Evolutionary conservation across 2,888 invertebrate genomes (phyloP).

Genomic region (Stenoptilia bipunctidactyla): DNA sequence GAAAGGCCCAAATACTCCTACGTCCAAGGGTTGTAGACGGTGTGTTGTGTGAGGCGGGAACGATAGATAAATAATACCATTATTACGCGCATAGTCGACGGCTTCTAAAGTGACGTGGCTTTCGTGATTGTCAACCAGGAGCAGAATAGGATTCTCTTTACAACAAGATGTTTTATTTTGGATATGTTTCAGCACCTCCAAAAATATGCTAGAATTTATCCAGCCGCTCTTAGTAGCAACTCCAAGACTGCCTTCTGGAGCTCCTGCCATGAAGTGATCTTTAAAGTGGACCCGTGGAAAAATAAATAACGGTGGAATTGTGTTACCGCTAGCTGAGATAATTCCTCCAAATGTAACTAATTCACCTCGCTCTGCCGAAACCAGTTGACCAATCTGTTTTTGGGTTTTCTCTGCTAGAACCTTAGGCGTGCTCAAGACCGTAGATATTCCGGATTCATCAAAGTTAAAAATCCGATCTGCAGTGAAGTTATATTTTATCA

Average conservation of each 20-base stretch:
- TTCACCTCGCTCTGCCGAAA: slow-evolving; percentile 29
- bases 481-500: slow-evolving; percentile 1
- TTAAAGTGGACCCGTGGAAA: slow-evolving; percentile 20
- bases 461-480: slow-evolving; percentile 7
- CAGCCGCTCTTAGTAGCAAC: slow-evolving; percentile 15
- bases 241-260: slow-evolving; percentile 16
- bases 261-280: slow-evolving; percentile 16
- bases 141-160: slow-evolving; percentile 15
- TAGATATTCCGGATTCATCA: slow-evolving; percentile 6
- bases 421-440: slow-evolving; percentile 1
- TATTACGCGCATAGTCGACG: slow-evolving; percentile 3
- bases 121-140: slow-evolving; percentile 15
- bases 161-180: slow-evolving; percentile 5
- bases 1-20: too few species aligned
- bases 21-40: too few species aligned
- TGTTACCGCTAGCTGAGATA: slow-evolving; percentile 23
- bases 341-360: slow-evolving; percentile 30
- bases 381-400: slow-evolving; percentile 24
- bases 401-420: not conserved
- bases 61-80: too few species aligned
- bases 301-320: slow-evolving; percentile 27
- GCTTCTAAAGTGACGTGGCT: slow-evolving; percentile 8
- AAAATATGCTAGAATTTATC: slow-evolving; percentile 15
- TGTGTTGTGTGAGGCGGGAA: too few species aligned
- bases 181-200: slow-evolving; percentile 6